A percentile compares a stretch with the other conserved stretches of the same genome.
These are phyloP conservation scores for Melanocharis versteri DNA, from an alignment of 2,113 vertebrate genomes.

Conservation along the genomic window DNA sequence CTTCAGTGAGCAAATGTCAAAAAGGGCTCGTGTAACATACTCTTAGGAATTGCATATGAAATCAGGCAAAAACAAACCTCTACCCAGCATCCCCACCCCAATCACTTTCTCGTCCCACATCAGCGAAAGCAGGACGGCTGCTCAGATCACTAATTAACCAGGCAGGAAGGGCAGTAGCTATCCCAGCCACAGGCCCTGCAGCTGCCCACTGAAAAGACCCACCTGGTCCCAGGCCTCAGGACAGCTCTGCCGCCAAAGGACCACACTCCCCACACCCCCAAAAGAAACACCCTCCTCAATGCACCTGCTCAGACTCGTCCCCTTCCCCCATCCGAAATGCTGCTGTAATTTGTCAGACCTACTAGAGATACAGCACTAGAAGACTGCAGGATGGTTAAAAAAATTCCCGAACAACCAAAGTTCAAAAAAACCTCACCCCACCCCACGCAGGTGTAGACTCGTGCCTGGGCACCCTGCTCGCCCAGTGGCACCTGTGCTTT, in stretches of 20 bases:
- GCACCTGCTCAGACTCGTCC: neutral
- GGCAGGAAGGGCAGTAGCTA: neutral
- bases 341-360: neutral
- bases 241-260: neutral
- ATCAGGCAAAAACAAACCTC: neutral
- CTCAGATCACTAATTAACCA: neutral
- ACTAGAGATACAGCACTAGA: neutral
- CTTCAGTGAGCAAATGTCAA: neutral
- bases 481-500: no score
- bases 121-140: neutral
- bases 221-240: neutral
- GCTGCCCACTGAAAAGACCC: neutral
- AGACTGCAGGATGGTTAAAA: neutral
- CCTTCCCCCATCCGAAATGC: neutral
- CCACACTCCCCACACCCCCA: accelerated
- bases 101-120: neutral
- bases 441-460: no score
- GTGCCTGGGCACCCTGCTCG: accelerated
- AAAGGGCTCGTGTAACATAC: accelerated
- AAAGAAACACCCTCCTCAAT: no score
- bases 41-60: neutral
- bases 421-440: neutral
- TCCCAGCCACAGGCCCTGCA: neutral
- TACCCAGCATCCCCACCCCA: accelerated
- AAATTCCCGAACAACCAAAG: neutral